Conservation (phyloP, 2,797 vertebrate genomes). For the Linurgus olivaceus region DNA sequence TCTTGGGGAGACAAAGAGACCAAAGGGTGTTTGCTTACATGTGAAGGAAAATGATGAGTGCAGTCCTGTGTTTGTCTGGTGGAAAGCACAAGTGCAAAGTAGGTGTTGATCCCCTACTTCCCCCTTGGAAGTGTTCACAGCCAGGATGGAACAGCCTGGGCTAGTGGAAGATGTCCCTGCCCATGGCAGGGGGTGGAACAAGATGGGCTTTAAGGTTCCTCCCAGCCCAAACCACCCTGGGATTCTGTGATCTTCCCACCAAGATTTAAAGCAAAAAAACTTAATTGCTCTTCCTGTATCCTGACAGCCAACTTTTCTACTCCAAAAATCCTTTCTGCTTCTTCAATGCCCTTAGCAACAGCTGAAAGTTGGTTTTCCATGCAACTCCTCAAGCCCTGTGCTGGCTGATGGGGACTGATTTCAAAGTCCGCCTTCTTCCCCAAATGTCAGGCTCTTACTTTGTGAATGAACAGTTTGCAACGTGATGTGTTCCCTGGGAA, state of each 20-base stretch:
- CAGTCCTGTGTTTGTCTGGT: background rate
- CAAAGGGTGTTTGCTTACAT: background rate
- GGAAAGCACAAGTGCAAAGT: background rate
- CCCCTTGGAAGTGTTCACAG: background rate
- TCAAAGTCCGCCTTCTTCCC: background rate
- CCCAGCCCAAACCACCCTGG: background rate
- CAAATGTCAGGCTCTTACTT: conserved; percentile 12
- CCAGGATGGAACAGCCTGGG: background rate
- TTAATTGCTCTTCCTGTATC: background rate
- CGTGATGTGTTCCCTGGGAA: background rate
- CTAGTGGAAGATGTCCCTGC: background rate
- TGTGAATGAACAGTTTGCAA: conserved; percentile 40
- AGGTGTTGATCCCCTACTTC: background rate
- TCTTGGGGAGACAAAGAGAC: background rate
- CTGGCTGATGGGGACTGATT: background rate
- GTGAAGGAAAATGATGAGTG: background rate
- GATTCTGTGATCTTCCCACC: background rate
- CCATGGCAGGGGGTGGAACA: background rate
- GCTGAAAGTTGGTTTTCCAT: background rate
- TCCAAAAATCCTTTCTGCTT: background rate
- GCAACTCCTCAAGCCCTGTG: background rate
- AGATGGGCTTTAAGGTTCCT: background rate
- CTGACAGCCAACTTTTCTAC: background rate
- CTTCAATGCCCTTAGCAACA: background rate
- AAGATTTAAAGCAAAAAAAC: background rate